Percentiles rank a stretch among this genome's conserved stretches.
phyloP scores from a whole-genome alignment of 2,888 invertebrate genomes.

The Diabrotica balteata region DNA sequence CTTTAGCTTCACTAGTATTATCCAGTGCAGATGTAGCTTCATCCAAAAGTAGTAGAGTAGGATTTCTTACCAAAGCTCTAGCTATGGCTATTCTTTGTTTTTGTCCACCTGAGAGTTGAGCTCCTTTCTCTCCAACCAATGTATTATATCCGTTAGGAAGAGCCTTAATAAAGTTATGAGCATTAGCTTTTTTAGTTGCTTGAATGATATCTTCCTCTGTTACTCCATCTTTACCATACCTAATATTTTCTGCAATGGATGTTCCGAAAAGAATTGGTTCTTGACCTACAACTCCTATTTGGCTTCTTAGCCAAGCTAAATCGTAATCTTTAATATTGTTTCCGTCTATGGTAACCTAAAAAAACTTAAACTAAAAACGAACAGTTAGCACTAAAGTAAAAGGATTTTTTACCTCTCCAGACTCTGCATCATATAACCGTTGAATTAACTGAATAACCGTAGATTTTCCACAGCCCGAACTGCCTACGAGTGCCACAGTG shows the following conservation, averaged over 20 bases:
- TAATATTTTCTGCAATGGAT: constrained; percentile 85
- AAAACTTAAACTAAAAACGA: neutral
- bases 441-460: constrained; percentile 77
- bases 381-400: too few species aligned
- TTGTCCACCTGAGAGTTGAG: constrained; percentile 86
- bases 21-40: constrained; percentile 93
- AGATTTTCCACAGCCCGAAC: constrained; percentile 81
- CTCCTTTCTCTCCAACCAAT: constrained; percentile 83
- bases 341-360: constrained; percentile 65
- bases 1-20: constrained; percentile 83
- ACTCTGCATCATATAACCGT: constrained; percentile 74
- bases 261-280: constrained; percentile 88
- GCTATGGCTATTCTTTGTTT: constrained; percentile 92
- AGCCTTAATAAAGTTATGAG: constrained; percentile 77
- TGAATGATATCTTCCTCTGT: constrained; percentile 71
- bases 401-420: constrained; percentile 66
- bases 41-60: constrained; percentile 79
- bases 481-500: constrained; percentile 77
- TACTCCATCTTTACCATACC: constrained; percentile 73
- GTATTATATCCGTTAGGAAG: constrained; percentile 83
- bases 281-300: constrained; percentile 90
- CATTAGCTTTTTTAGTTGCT: constrained; percentile 78
- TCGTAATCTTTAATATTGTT: constrained; percentile 76
- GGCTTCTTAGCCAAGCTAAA: constrained; percentile 77
- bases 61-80: constrained; percentile 82